Evolutionary conservation across 1,140 invertebrate genomes (phyloP).

Genomic region (Bombyx mori): DNA sequence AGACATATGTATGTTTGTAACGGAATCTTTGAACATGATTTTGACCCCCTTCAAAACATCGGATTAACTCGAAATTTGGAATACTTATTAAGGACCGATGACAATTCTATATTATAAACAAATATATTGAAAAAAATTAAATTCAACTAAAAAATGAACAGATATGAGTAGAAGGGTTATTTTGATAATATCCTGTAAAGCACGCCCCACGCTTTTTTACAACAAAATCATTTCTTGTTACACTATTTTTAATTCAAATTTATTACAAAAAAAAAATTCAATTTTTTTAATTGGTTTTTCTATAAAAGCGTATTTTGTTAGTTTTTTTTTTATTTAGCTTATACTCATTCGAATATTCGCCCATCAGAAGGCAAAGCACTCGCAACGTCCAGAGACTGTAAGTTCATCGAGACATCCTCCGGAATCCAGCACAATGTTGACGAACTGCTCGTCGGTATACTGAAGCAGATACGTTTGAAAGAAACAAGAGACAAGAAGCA

Average conservation of each 20-base stretch:
- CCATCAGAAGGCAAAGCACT: conserved; percentile 86
- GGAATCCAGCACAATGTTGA: conserved; percentile 94
- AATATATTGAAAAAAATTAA: too few species aligned
- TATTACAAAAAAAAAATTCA: background rate
- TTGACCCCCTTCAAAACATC: too few species aligned
- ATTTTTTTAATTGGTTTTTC: too few species aligned
- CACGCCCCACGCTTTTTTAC: too few species aligned
- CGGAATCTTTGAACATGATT: too few species aligned
- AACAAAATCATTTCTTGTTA: background rate
- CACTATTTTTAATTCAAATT: background rate
- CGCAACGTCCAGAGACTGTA: conserved; percentile 88
- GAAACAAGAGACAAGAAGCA: conserved; percentile 80
- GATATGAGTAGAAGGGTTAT: too few species aligned
- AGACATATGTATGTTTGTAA: too few species aligned
- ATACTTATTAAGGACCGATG: background rate
- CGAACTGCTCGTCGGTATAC: conserved; percentile 88
- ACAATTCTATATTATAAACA: background rate
- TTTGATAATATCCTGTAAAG: too few species aligned
- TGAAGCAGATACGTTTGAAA: conserved; percentile 87
- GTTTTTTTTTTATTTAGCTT: too few species aligned
- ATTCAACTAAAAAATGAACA: too few species aligned
- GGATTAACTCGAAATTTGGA: too few species aligned
- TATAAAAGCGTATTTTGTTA: background rate
- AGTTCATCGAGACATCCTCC: conserved; percentile 93
- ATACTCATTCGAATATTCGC: conserved; percentile 1